phyloP scores from a whole-genome alignment of 2,113 vertebrate genomes.

The Haemorhous mexicanus region DNA sequence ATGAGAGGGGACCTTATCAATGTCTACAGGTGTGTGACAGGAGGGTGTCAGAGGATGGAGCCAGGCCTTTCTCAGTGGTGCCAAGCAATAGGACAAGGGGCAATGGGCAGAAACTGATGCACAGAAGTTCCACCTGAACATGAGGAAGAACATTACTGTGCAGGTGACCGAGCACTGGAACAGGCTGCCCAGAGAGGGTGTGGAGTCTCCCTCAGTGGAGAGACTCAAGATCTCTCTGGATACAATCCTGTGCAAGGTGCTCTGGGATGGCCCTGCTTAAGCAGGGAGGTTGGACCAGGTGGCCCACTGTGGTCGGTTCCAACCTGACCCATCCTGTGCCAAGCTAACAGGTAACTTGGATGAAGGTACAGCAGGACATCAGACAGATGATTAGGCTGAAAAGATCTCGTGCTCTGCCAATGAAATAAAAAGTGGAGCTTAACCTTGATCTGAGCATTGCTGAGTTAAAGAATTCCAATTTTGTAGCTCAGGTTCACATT shows the following conservation, averaged over 20 bases:
- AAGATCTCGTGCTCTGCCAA: not conserved
- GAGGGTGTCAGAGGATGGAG: not conserved
- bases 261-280: not conserved
- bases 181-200: not conserved
- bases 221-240: not conserved
- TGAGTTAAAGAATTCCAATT: not conserved
- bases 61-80: not conserved
- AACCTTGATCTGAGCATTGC: not conserved
- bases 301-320: not conserved
- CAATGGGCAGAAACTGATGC: not conserved
- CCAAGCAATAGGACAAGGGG: not conserved
- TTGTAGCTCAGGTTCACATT: not conserved
- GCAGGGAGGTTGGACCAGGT: not conserved
- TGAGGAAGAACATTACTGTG: not conserved
- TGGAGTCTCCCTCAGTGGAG: not conserved
- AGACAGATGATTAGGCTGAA: not conserved
- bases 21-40: not conserved
- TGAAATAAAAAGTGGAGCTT: not conserved
- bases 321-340: not conserved
- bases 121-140: not conserved
- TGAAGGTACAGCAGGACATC: not conserved
- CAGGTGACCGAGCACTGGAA: fast-evolving
- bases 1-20: not conserved
- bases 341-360: not conserved
- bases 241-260: not conserved